Evolutionary conservation across 2,113 vertebrate species (phyloP), one percentile per base, ranked within the genome.

Genomic region (Caretta caretta): DNA sequence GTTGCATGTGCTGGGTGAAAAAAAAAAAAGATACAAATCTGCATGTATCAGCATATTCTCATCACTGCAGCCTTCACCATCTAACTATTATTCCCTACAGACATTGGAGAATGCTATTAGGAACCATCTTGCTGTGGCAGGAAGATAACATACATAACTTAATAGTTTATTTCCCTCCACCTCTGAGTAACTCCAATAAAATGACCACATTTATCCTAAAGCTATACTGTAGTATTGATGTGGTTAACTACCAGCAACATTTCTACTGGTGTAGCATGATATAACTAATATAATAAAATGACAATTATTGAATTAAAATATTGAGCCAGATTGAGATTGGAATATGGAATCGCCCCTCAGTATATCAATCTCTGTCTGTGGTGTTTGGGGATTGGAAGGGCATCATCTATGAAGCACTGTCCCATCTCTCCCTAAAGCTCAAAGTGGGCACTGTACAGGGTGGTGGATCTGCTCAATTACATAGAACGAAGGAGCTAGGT

Each of bases 311-410:
- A 7, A 59, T 88, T 51, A 76, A 90, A 8, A 8, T 87, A 25
- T n/a, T 46, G 29, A 80, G 59, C 7, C 35, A 90, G 72, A 56
- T 50, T 62, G 25, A 19, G 8, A 82, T 54, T 1, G 54, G 62
- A 5, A 59, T 13, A 56, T 2, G 84, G 42, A 89, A 87, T 49
- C 31, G 22, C 51, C 3, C 3, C 53, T 0, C 0, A 0, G 19
- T 62, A 22, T 80, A 72, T 1, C 82, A 46, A 78, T 84, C 14
- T 85, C 10, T 2, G 29, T 51, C 42, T 76, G 78, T 38, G 35
- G 3, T 6, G 19, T 11, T 14, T 20, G 24, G 24, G 31, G 9
- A 27, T 76, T 22, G 24, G 22, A 12, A 78, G 75, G 24, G 13
- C 1, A 46, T 10, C 25, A 48, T 7, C 17, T 5, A 3, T 82